phyloP scores from a whole-genome alignment of 2,888 invertebrate species.

The Agrenia bidenticulata region DNA sequence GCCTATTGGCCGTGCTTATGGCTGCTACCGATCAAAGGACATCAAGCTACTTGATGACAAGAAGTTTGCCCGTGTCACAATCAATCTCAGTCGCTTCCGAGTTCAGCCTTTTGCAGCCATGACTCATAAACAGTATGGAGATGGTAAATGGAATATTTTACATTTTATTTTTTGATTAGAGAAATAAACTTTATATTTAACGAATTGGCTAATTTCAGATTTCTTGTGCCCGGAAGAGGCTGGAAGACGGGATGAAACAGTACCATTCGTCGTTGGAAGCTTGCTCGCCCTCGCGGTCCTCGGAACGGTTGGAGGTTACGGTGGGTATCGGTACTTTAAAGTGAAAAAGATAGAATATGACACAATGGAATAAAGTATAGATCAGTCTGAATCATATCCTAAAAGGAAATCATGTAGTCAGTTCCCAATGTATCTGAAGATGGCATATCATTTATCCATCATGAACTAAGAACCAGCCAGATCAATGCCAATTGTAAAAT shows the following conservation, averaged over 20 bases:
- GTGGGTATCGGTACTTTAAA: constrained; percentile 80
- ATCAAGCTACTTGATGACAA: constrained; percentile 61
- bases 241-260: constrained; percentile 71
- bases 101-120: constrained; percentile 86
- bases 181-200: no score
- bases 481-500: background rate
- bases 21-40: constrained; percentile 69
- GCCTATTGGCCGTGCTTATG: constrained; percentile 81
- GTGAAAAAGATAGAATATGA: constrained; percentile 89
- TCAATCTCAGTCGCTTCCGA: constrained; percentile 69
- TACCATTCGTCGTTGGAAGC: constrained; percentile 79
- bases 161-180: background rate
- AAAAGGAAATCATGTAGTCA: background rate
- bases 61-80: constrained; percentile 60
- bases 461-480: background rate
- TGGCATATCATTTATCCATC: background rate
- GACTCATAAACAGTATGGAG: constrained; percentile 67
- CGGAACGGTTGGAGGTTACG: constrained; percentile 79
- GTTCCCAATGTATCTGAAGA: background rate
- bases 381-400: constrained; percentile 2
- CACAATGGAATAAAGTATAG: constrained; percentile 76
- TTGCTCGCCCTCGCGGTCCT: constrained; percentile 79
- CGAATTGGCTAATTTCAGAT: constrained; percentile 8
- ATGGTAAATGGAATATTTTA: constrained; percentile 54
- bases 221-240: constrained; percentile 63